phyloP scores from a whole-genome alignment of 2,888 invertebrate genomes.

The Polylopha cassiicola region DNA sequence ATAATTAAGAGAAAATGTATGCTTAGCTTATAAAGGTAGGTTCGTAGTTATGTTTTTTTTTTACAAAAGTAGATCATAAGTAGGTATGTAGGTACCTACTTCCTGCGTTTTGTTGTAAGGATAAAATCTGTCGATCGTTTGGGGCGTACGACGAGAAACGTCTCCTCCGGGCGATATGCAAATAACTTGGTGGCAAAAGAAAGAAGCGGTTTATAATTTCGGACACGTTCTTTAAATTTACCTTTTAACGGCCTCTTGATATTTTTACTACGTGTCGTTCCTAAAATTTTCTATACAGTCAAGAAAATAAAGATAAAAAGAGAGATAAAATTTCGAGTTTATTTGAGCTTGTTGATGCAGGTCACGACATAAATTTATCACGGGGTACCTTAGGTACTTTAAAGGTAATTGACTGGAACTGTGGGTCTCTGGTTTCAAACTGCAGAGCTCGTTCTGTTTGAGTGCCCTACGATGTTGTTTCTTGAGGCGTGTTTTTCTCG shows the following conservation, averaged over 20 bases:
- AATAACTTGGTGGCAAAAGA: conserved; percentile 43
- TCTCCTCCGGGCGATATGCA: conserved; percentile 40
- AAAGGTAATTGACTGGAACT: conserved; percentile 54
- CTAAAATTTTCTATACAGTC: conserved; percentile 48
- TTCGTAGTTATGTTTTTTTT: no score
- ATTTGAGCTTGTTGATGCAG: conserved; percentile 55
- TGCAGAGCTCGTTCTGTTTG: conserved; percentile 30
- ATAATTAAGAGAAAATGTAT: no score
- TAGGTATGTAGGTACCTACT: neutral
- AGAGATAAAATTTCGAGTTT: conserved; percentile 54
- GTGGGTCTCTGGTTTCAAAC: conserved; percentile 39
- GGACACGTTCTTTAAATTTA: conserved; percentile 65
- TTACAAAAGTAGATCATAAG: no score
- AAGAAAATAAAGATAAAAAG: conserved; percentile 52
- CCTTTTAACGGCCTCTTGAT: conserved; percentile 64
- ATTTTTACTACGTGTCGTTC: conserved; percentile 64
- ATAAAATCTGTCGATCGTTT: conserved; percentile 7
- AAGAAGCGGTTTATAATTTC: conserved; percentile 52
- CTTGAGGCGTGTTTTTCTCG: no score
- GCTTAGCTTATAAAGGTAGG: no score
- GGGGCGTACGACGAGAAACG: conserved; percentile 5
- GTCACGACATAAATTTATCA: conserved; percentile 63
- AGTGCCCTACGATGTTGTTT: no score
- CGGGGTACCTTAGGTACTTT: conserved; percentile 54
- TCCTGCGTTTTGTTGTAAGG: no score